Percentiles rank a stretch among this genome's conserved stretches.
phyloP scores from a whole-genome alignment of 2,888 invertebrate species.

The Drosophila bunnanda region DNA sequence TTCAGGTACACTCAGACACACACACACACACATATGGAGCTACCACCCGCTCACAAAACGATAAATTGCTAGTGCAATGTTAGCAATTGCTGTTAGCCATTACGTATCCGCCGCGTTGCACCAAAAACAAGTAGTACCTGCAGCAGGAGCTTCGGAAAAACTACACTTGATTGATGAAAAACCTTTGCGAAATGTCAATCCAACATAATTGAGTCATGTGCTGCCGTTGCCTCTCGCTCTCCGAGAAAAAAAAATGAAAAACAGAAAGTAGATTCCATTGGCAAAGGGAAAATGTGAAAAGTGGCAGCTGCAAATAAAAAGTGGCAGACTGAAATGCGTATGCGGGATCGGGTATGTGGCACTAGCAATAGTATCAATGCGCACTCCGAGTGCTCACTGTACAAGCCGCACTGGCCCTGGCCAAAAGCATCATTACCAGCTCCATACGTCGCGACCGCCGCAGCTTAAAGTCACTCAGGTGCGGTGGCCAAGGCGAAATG shows the following conservation, averaged over 20 bases:
- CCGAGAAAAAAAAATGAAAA: constrained; percentile 8
- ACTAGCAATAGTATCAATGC: constrained; percentile 19
- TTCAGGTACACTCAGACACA: constrained; percentile 23
- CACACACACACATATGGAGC: constrained; percentile 1
- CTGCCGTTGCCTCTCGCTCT: constrained; percentile 20
- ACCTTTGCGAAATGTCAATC: constrained; percentile 80
- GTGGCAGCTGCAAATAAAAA: constrained; percentile 46
- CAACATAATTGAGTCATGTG: constrained; percentile 79
- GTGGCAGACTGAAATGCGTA: constrained; percentile 37
- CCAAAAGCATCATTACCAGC: constrained; percentile 66
- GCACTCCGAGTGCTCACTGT: constrained; percentile 23
- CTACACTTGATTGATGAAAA: constrained; percentile 80
- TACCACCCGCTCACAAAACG: constrained; percentile 24
- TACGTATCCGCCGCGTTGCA: constrained; percentile 64
- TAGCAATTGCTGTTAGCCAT: constrained; percentile 58
- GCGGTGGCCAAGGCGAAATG: constrained; percentile 37
- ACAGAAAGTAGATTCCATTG: constrained; percentile 8
- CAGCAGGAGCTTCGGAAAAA: constrained; percentile 44
- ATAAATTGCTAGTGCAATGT: constrained; percentile 61
- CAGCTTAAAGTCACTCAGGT: constrained; percentile 70
- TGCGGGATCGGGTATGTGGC: constrained; percentile 3
- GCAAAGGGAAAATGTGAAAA: constrained; percentile 40
- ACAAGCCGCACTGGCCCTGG: constrained; percentile 52
- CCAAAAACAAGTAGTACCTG: constrained; percentile 31
- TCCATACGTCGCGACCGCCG: constrained; percentile 51